Evolutionary conservation across 1,140 invertebrate genomes (phyloP), one percentile per base, ranked within the genome.

Genomic region (Anastrepha obliqua): DNA sequence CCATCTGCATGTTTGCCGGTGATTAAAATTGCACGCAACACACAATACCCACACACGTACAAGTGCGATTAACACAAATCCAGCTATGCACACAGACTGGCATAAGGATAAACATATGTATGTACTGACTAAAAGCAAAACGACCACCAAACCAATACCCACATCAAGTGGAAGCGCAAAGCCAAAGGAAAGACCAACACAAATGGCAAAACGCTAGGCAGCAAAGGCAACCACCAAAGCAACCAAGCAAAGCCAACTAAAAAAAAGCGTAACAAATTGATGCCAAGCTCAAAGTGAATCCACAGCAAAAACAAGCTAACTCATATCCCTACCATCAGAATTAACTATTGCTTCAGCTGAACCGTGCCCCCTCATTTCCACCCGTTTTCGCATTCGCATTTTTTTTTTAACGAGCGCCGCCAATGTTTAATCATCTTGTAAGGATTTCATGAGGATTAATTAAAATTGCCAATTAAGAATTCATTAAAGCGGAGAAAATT

Each of bases 391-490:
- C 74, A 81, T 81, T 55, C 47, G 11, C 20, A 2, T 81, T 44
- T 29, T 29, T 29, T 47, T 81, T 29, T 29, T 44, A 17, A 2
- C 74, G 47, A 7, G 7, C 47, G n/a, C 47, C n/a, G 47, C 74
- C 74, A 81, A 67, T 88, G 87, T 86, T 67, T 70, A 74, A 85
- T 85, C 65, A 88, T 88, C 87, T 86, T 88, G 39, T 86, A 62
- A 89, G 91, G 91, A 91, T 91, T 91, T 91, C 88, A 88, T 87
- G 87, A 89, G 90, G 91, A 92, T 92, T 92, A 92, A 92, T 92
- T 92, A 92, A 92, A 92, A 92, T 91, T 91, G 90, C 90, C 91
- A 92, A 92, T 92, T 91, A 92, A 90, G 91, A 90, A 92, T 92
- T 92, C 91, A 91, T 91, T 92, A 92, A 89, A 90, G 89, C 89